Evolutionary conservation across 37 sponge, comb jelly and placozoan species (phyloP).

Genomic region (Bolinopsis microptera): DNA sequence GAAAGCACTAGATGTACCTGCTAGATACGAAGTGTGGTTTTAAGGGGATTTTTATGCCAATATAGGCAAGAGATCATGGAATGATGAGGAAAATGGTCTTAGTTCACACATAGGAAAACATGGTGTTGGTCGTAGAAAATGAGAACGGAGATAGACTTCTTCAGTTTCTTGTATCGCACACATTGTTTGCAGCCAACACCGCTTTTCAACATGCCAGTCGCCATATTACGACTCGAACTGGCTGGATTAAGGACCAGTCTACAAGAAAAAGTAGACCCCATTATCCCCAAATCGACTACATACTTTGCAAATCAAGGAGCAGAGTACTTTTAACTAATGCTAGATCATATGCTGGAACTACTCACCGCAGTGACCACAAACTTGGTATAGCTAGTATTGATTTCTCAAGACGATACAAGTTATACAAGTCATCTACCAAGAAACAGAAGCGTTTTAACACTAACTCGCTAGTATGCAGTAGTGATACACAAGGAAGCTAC

Average conservation of each 20-base stretch:
- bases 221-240: background rate
- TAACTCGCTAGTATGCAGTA: background rate
- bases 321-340: background rate
- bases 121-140: constrained; percentile 1
- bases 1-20: background rate
- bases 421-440: background rate
- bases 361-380: background rate
- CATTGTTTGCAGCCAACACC: background rate
- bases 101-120: background rate
- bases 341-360: background rate
- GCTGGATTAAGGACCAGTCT: background rate
- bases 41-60: background rate
- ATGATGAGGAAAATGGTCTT: background rate
- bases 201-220: constrained; percentile 2
- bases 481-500: background rate
- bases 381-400: background rate
- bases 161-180: background rate
- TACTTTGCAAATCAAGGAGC: constrained; percentile 8
- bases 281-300: constrained; percentile 4
- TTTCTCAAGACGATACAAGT: background rate
- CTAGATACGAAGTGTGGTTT: background rate
- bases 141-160: background rate
- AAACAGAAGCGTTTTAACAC: background rate
- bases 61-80: background rate
- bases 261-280: background rate